Evolutionary conservation across 2,113 vertebrate species (phyloP).

Genomic region (Eptesicus fuscus): DNA sequence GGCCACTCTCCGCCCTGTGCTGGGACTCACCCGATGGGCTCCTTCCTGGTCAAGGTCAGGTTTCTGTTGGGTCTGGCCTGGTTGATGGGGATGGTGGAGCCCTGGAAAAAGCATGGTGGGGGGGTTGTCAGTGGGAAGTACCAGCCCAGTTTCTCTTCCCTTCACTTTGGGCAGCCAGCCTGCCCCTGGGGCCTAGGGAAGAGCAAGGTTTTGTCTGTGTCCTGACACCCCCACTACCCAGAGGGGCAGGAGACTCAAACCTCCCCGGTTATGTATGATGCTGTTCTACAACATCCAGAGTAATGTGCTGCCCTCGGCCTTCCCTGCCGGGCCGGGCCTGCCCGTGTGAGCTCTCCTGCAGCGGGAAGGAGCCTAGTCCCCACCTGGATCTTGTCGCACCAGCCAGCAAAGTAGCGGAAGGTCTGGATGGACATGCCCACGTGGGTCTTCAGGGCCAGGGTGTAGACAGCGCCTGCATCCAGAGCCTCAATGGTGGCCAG

Average conservation of each 20-base stretch:
- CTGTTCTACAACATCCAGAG: fast-evolving
- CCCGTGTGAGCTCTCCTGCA: fast-evolving
- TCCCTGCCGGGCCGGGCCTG: fast-evolving
- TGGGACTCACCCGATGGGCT: slow-evolving; percentile 85
- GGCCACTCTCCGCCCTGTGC: fast-evolving
- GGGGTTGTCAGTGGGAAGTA: background rate
- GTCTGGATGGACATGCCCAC: slow-evolving; percentile 91
- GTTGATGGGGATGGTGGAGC: slow-evolving; percentile 89
- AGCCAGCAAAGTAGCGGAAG: slow-evolving; percentile 89
- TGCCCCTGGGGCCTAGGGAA: background rate
- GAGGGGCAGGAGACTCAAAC: background rate
- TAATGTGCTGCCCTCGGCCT: fast-evolving
- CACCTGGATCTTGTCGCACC: slow-evolving; percentile 92
- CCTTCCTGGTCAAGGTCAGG: slow-evolving; percentile 86
- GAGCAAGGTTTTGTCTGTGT: background rate
- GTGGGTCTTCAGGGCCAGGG: slow-evolving; percentile 88
- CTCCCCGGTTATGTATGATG: background rate
- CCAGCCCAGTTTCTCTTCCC: too few relatives aligned
- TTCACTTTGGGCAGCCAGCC: background rate
- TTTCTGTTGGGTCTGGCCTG: slow-evolving; percentile 89
- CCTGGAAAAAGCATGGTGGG: slow-evolving; percentile 71
- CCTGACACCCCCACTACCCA: background rate
- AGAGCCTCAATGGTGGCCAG: slow-evolving; percentile 88
- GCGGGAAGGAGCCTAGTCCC: background rate
- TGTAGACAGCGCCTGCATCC: slow-evolving; percentile 89